Conservation (phyloP, 2,797 vertebrate species). For the Echeneis naucrates region DNA sequence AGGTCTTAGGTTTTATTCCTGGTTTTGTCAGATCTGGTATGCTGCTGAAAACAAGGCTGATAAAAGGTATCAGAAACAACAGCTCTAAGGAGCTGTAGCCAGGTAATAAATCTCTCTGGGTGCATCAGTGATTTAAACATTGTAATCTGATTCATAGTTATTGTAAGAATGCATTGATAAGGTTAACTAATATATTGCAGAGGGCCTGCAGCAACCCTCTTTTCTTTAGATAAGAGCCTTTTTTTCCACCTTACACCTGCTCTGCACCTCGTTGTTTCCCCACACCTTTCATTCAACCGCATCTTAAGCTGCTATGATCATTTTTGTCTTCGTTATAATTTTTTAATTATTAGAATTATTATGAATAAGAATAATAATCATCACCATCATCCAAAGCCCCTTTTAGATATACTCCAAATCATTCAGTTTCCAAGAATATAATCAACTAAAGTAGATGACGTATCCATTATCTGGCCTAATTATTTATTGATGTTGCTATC, state of each 20-base stretch:
- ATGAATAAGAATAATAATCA: too few relatives aligned
- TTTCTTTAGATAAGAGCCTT: background rate
- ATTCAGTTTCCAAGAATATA: constrained; percentile 6
- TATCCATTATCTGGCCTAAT: constrained; percentile 14
- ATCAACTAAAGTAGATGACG: constrained; percentile 17
- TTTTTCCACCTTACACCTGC: background rate
- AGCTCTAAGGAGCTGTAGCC: background rate
- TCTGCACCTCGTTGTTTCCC: background rate
- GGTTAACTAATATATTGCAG: background rate
- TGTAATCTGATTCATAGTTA: background rate
- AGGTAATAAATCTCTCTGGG: background rate
- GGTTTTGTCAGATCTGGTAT: too few relatives aligned
- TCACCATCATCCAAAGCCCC: too few relatives aligned
- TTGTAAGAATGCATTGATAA: background rate
- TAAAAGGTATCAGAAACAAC: too few relatives aligned
- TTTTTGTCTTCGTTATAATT: background rate
- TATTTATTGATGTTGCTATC: constrained; percentile 26
- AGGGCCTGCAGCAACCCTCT: background rate
- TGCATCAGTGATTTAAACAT: background rate
- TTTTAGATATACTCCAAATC: constrained; percentile 9
- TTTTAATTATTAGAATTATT: too few relatives aligned
- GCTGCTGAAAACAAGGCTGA: too few relatives aligned
- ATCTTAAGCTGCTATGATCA: background rate
- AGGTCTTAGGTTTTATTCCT: too few relatives aligned
- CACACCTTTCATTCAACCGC: background rate